Base-by-base conservation (phyloP, 2,797 vertebrate species). In the Anguilla megastoma region DNA sequence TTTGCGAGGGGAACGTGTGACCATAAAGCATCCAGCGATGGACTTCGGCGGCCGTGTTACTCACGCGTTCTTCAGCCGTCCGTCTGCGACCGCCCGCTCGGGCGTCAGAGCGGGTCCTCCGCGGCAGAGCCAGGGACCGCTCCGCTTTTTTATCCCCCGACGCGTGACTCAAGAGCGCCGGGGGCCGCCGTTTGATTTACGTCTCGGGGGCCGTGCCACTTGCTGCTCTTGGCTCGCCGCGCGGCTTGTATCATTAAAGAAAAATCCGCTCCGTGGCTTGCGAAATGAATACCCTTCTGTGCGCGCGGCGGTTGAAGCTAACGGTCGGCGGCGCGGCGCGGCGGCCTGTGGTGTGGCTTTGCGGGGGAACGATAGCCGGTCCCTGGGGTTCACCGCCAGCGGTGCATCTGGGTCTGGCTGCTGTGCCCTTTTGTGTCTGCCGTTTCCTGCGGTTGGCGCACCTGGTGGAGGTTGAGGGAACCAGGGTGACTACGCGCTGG, bases 41-140 rank as follows among this genome's bases (percentile, higher is more conserved):
- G 96, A 14, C 95, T 95, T 95, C 93, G 93, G 92, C 95, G 94
- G 91, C 94, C 88, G 89, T 92, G 95, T 97, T 97, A 96, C 96
- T 96, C 96, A 95, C 95, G 95, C 93, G 95, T 96, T 96, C 97
- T 96, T 96, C 96, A 96, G 95, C 95, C 91, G 93, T 95, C 93
- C 95, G 41, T 45, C 41, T 4, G 41, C 91, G 92, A 94, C 94
- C 95, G 94, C 89, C 63, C 91, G 93, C 94, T 93, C 95, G 94
- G 89, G 74, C 92, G 93, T 91, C 93, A 92, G 89, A 90, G 41
- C 41, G 41, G 41, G 41, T 41, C 41, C 41, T 41, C 93, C 93
- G 0, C 58, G 91, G 91, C 93, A 90, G 91, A 90, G 92, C 90
- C 90, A 92, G 93, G 54, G 92, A 94, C 94, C 95, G 88, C 95